phyloP scores from a whole-genome alignment of 2,888 invertebrate species.

The Acronicta leporina region DNA sequence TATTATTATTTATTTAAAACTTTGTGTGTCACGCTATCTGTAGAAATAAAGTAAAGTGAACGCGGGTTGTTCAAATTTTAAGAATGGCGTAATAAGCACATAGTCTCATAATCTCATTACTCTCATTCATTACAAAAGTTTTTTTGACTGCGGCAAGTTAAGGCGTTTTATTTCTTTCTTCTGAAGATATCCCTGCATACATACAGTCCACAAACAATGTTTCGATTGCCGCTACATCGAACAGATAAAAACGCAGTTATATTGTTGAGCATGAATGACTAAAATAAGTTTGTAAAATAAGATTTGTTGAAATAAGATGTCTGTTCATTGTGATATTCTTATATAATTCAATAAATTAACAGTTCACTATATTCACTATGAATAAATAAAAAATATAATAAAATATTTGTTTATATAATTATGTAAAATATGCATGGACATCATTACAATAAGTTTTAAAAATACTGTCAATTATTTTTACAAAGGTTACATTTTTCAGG shows the following conservation, averaged over 20 bases:
- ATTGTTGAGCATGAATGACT: too few species aligned
- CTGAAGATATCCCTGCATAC: too few species aligned
- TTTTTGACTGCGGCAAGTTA: too few species aligned
- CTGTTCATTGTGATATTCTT: conserved; percentile 24
- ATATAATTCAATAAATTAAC: conserved; percentile 63
- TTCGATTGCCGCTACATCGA: too few species aligned
- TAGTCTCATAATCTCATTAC: too few species aligned
- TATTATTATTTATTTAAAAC: not conserved
- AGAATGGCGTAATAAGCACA: not conserved
- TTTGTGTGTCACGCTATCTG: conserved; percentile 21
- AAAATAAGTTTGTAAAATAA: not conserved
- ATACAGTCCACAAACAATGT: too few species aligned
- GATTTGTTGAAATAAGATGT: conserved; percentile 15
- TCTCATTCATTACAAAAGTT: too few species aligned
- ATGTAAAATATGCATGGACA: conserved; percentile 47
- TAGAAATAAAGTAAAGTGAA: not conserved
- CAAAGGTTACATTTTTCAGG: conserved; percentile 19
- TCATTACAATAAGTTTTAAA: conserved; percentile 23
- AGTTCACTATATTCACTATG: conserved; percentile 50
- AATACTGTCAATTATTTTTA: too few species aligned
- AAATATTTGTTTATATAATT: conserved; percentile 46
- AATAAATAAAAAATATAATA: conserved; percentile 53
- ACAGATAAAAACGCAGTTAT: too few species aligned
- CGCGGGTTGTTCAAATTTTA: not conserved
- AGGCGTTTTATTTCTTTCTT: too few species aligned